Evolutionary conservation across 2,797 vertebrate species (phyloP).

Genomic region (Nannoperca australis): DNA sequence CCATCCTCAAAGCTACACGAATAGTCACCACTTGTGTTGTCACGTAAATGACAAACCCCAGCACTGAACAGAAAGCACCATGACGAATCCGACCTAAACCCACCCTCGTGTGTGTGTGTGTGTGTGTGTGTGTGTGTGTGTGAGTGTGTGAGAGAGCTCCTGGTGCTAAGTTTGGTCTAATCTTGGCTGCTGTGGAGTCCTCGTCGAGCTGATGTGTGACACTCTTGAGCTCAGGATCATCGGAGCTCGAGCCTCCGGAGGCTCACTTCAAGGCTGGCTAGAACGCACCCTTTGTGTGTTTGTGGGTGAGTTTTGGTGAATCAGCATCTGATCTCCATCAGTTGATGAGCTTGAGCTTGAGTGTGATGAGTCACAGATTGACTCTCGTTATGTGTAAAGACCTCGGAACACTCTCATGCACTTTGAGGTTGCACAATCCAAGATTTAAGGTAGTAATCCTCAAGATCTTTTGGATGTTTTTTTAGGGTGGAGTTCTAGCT

Average conservation of each 20-base stretch:
- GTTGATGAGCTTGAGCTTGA: too few species aligned
- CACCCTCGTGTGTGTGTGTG: background rate
- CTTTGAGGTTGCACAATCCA: background rate
- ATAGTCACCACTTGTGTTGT: too few species aligned
- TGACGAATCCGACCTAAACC: too few species aligned
- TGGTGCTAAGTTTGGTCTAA: conserved; percentile 22
- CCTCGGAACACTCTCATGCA: background rate
- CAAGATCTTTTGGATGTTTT: background rate
- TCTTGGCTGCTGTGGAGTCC: background rate
- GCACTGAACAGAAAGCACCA: too few species aligned
- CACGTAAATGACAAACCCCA: too few species aligned
- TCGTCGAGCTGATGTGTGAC: conserved; percentile 5
- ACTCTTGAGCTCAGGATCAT: background rate
- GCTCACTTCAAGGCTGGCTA: background rate
- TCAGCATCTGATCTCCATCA: background rate
- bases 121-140: background rate
- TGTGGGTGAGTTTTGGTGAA: background rate
- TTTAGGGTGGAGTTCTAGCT: too few species aligned
- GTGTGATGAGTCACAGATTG: background rate
- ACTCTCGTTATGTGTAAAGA: too few species aligned
- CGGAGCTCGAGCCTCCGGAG: background rate
- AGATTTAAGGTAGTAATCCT: background rate
- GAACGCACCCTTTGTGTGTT: background rate
- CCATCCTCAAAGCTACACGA: too few species aligned
- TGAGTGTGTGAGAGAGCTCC: background rate